phyloP scores from a whole-genome alignment of 1,140 invertebrate genomes.

The Sweltsa coloradensis region DNA sequence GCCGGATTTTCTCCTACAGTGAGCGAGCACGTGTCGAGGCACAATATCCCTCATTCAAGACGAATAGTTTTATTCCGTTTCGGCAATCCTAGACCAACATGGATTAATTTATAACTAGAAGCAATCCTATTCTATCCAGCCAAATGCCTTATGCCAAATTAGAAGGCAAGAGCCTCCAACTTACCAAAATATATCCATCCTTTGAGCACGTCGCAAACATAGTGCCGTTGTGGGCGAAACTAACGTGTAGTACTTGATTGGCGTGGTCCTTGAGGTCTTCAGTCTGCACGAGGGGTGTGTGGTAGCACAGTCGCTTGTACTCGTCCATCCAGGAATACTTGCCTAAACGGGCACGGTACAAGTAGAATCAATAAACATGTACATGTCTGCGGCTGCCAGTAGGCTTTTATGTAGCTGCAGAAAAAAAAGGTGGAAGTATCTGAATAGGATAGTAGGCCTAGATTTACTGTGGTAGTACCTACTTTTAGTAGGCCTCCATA shows the following conservation, averaged over 20 bases:
- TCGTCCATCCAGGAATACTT: conserved; percentile 64
- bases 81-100: too few species aligned
- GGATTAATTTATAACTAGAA: too few species aligned
- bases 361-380: too few species aligned
- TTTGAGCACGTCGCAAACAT: conserved; percentile 84
- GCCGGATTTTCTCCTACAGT: too few species aligned
- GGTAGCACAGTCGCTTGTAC: conserved; percentile 62
- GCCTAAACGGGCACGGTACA: conserved; percentile 32
- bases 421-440: neutral
- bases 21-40: too few species aligned
- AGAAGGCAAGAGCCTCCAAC: too few species aligned
- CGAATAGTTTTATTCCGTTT: too few species aligned
- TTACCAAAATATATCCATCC: conserved; percentile 61
- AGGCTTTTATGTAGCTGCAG: neutral
- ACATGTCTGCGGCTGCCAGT: too few species aligned
- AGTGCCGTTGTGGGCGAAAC: conserved; percentile 77
- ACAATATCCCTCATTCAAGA: too few species aligned
- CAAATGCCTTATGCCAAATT: too few species aligned
- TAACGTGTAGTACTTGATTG: conserved; percentile 76
- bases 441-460: neutral
- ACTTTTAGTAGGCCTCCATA: neutral
- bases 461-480: neutral
- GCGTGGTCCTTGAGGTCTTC: conserved; percentile 56
- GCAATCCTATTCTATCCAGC: too few species aligned
- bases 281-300: conserved; percentile 62